Percentiles rank a stretch among this genome's conserved stretches.
Evolutionary conservation across 2,113 vertebrate genomes (phyloP).

Genomic region (Microtus richardsoni): DNA sequence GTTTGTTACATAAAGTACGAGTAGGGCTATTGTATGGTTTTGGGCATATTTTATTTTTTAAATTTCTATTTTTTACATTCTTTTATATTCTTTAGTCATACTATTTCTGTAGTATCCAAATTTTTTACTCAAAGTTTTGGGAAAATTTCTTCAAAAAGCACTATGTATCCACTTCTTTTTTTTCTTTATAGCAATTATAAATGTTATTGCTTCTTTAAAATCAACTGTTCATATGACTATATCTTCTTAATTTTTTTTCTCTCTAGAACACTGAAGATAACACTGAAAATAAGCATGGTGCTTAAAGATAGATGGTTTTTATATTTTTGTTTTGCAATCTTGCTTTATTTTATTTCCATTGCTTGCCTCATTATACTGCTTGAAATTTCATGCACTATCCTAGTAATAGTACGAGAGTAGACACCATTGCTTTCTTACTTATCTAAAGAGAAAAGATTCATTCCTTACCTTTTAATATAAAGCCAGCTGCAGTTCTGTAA

Average conservation of each 20-base stretch:
- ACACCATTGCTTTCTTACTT: not conserved
- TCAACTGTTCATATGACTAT: not conserved
- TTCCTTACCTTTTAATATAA: not conserved
- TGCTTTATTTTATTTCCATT: not conserved
- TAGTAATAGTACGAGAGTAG: not conserved
- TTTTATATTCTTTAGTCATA: not conserved
- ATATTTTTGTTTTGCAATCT: not conserved
- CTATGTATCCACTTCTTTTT: not conserved
- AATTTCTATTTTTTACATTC: not conserved
- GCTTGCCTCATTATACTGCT: not conserved
- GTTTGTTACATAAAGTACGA: not conserved
- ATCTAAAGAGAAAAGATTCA: not conserved
- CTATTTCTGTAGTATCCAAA: not conserved
- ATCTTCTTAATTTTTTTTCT: not conserved
- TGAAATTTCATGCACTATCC: not conserved
- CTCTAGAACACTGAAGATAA: not conserved
- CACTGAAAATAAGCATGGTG: not conserved
- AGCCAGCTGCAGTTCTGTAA: not conserved
- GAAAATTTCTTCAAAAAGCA: not conserved
- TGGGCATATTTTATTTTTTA: not conserved
- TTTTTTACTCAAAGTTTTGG: too few species aligned
- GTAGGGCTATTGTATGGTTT: not conserved
- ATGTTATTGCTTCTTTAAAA: not conserved
- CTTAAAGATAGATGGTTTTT: not conserved
- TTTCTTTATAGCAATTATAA: not conserved